Evolutionary conservation across 2,797 vertebrate genomes (phyloP).

Genomic region (Lophius americanus): DNA sequence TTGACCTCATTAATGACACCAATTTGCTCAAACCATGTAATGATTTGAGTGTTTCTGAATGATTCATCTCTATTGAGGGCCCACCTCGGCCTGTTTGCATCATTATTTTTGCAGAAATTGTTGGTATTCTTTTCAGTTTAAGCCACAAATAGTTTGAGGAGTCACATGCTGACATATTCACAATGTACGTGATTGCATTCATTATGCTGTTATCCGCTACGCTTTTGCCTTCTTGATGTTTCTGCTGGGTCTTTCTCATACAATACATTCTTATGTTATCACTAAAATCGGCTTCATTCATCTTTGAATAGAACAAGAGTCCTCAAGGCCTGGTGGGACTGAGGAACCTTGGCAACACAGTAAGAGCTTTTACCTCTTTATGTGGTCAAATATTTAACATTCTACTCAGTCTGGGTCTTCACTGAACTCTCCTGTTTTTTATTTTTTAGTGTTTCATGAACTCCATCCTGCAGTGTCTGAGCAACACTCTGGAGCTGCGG

Average conservation of each 20-base stretch:
- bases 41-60: no score
- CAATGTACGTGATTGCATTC: not conserved
- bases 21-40: not conserved
- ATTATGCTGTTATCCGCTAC: not conserved
- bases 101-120: not conserved
- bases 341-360: constrained; percentile 96
- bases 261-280: not conserved
- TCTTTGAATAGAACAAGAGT: constrained; percentile 86
- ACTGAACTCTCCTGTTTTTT: not conserved
- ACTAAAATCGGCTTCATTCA: constrained; percentile 24
- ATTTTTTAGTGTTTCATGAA: constrained; percentile 96
- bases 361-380: constrained; percentile 69
- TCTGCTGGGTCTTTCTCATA: not conserved
- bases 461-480: constrained; percentile 97
- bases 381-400: not conserved
- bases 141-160: no score
- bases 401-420: accelerated
- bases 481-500: constrained; percentile 92
- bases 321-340: constrained; percentile 93
- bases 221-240: not conserved
- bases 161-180: not conserved
- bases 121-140: not conserved
- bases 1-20: not conserved
- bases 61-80: no score
- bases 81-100: no score